Conservation (phyloP, 2,888 invertebrate genomes). For the Achlya flavicornis region DNA sequence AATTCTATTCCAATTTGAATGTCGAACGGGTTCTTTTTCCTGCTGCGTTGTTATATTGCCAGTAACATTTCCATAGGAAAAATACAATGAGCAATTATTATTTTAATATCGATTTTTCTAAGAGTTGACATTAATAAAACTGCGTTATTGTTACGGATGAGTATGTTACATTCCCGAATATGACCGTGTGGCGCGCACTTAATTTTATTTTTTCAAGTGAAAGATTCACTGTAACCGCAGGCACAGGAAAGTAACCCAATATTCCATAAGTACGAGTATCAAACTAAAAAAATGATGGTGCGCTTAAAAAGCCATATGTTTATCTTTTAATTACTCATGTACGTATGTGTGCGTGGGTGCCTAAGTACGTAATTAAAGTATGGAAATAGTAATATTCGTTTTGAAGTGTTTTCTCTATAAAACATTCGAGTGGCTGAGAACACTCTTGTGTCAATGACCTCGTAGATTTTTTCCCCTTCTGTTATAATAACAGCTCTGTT, state of each 20-base stretch:
- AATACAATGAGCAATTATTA: slow-evolving; percentile 71
- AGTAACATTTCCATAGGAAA: slow-evolving; percentile 63
- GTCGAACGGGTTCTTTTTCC: slow-evolving; percentile 77
- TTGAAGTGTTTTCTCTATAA: slow-evolving; percentile 83
- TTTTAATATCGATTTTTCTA: slow-evolving; percentile 49
- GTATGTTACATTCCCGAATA: not conserved
- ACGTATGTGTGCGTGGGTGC: slow-evolving; percentile 62
- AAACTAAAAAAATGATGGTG: slow-evolving; percentile 51
- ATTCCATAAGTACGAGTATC: slow-evolving; percentile 51
- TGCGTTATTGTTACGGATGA: slow-evolving; percentile 8
- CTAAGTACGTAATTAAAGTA: slow-evolving; percentile 78
- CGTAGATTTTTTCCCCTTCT: slow-evolving; percentile 65
- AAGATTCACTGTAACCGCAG: slow-evolving; percentile 9
- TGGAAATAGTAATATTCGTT: slow-evolving; percentile 82
- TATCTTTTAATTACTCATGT: slow-evolving; percentile 71
- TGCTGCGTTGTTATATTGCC: slow-evolving; percentile 58
- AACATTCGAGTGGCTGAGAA: slow-evolving; percentile 80
- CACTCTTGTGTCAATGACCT: slow-evolving; percentile 71
- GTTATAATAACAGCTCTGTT: slow-evolving; percentile 76
- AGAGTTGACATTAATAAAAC: slow-evolving; percentile 2
- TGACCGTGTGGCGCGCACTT: not conserved
- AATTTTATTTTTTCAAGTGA: not conserved
- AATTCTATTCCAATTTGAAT: slow-evolving; percentile 78
- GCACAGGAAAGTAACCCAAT: slow-evolving; percentile 64
- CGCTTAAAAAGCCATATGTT: slow-evolving; percentile 75